Base-by-base conservation (phyloP, 1,140 invertebrate species). In the Teleopsis dalmanni region DNA sequence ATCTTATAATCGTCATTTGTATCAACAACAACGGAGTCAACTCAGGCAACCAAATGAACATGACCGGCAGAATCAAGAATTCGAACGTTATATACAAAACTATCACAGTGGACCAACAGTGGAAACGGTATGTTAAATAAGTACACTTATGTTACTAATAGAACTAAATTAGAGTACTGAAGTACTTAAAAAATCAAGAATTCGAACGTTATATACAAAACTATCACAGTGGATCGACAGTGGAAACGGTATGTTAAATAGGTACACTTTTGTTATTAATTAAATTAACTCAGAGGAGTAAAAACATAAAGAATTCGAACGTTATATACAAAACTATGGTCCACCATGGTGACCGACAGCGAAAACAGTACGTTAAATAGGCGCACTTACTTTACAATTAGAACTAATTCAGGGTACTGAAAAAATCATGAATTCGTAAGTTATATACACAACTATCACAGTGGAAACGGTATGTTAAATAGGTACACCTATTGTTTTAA, bases 61-160 rank as follows among this genome's bases (percentile, higher is more conserved):
- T 43, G 51, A 62, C 10, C 62, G 59, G 1, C 59, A 68, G 37
- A 68, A 68, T 41, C 58, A 67, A 52, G 65, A 68, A 34, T 68
- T 68, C 33, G 65, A 68, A 29, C 62, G 64, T 1, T 68, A 67
- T 40, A 65, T 68, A 31, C 64, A 68, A 26, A 67, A 62, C 22
- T 67, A 67, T 36, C 51, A 53, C 9, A 59, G 64, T 40, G 62
- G 62, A 52, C 65, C 65, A 21, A 59, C 65, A 23, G 65, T 68
- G 14, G 65, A 68, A 46, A 68, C 65, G 10, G 65, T 68, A 14
- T 61, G 63, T 56, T 42, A 21, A 29, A 34, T 21, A 29, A 43
- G 41, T 31, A 10, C 4, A 19, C 26, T 26, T 13, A 23, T 26
- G 2, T n/a, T 13, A 47, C 21, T 37, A 29, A 43, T 43, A 4